Evolutionary conservation across 2,888 invertebrate genomes (phyloP).

Genomic region (Yponomeuta plumbellus): DNA sequence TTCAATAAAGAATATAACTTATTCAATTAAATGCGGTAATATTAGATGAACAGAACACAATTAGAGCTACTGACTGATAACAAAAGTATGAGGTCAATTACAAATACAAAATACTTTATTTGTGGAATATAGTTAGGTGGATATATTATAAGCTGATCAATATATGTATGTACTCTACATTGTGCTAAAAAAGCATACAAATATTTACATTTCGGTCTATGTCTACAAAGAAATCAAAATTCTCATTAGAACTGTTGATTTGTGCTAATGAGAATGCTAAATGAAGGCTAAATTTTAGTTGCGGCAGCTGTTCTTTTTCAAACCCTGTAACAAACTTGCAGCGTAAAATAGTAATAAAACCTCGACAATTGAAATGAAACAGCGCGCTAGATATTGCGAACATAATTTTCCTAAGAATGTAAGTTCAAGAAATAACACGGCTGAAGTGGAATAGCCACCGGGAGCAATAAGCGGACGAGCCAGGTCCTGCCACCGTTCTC

Average conservation of each 20-base stretch:
- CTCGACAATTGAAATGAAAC: not conserved
- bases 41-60: too few species aligned
- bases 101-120: too few species aligned
- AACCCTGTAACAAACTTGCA: not conserved
- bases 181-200: too few species aligned
- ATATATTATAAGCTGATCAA: too few species aligned
- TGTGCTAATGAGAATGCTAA: not conserved
- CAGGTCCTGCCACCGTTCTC: slow-evolving; percentile 28
- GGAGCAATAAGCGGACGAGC: slow-evolving; percentile 46
- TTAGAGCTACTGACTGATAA: not conserved
- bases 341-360: not conserved
- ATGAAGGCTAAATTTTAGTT: too few species aligned
- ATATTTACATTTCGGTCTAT: too few species aligned
- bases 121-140: too few species aligned
- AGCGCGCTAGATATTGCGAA: slow-evolving; percentile 3
- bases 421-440: slow-evolving; percentile 32
- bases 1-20: not conserved
- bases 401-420: slow-evolving; percentile 3
- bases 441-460: slow-evolving; percentile 31
- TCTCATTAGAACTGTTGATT: too few species aligned
- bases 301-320: not conserved
- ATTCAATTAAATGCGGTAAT: too few species aligned
- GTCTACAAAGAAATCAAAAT: too few species aligned
- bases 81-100: too few species aligned
- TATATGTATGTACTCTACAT: too few species aligned